Evolutionary conservation across 30 jellyfish, hydroid and myxozoan genomes (phyloP).

Genomic region (Pelagia noctiluca): DNA sequence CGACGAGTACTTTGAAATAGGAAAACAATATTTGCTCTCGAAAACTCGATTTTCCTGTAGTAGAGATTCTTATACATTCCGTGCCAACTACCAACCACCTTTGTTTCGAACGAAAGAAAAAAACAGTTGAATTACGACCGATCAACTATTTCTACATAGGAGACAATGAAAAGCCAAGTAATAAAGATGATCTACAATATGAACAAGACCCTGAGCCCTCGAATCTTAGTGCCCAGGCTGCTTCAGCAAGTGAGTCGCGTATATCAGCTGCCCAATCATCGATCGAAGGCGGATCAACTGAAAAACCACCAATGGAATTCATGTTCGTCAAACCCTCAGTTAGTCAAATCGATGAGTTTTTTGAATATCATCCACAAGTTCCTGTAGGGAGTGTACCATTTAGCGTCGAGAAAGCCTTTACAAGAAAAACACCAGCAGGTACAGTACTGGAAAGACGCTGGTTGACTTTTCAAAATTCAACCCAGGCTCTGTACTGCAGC

Average conservation of each 20-base stretch:
- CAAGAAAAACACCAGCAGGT: conserved; percentile 42
- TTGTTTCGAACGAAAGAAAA: too few species aligned
- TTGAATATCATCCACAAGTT: conserved; percentile 23
- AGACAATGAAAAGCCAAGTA: conserved; percentile 1
- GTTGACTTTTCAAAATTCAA: conserved; percentile 39
- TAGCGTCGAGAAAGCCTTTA: conserved; percentile 21
- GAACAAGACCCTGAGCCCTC: background rate
- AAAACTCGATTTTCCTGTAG: too few species aligned
- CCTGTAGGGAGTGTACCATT: conserved; percentile 30
- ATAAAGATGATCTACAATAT: background rate
- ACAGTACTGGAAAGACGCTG: conserved; percentile 22
- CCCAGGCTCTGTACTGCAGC: conserved; percentile 26
- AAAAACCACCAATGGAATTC: background rate
- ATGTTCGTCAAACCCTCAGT: too few species aligned
- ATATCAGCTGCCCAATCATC: conserved; percentile 4
- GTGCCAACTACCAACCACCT: too few species aligned
- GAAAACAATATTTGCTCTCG: too few species aligned
- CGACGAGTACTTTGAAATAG: too few species aligned
- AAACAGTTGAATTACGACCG: background rate
- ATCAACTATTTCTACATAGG: background rate
- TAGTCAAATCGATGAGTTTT: conserved; percentile 38
- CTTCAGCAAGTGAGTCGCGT: conserved; percentile 1
- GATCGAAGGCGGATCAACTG: background rate
- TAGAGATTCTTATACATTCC: too few species aligned
- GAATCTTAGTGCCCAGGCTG: conserved; percentile 5